These are phyloP conservation scores for Nesometra sesokonis DNA, from an alignment of 35 echinoderm and acorn worm genomes.

Conservation along the genomic window DNA sequence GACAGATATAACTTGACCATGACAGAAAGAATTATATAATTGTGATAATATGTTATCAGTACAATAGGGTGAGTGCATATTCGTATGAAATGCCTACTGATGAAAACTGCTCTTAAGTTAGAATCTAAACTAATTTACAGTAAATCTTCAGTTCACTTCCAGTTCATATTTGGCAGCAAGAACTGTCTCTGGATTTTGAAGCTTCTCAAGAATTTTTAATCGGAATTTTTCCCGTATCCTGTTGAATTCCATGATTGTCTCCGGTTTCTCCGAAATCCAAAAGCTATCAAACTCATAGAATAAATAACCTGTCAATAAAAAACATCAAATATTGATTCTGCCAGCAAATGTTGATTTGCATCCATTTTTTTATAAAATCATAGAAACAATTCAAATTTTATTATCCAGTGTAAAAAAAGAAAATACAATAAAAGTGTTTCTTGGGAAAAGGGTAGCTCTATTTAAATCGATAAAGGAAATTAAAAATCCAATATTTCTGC, in stretches of 20 bases:
- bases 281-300: conserved; percentile 86
- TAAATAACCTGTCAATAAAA: conserved; percentile 48
- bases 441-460: too few relatives aligned
- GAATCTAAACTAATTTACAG: too few relatives aligned
- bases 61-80: too few relatives aligned
- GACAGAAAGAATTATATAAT: too few relatives aligned
- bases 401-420: neutral
- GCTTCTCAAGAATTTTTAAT: conserved; percentile 27
- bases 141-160: neutral
- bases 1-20: too few relatives aligned
- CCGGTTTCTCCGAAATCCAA: conserved; percentile 75
- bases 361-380: neutral
- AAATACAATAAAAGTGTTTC: too few relatives aligned
- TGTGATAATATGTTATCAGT: too few relatives aligned
- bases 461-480: too few relatives aligned
- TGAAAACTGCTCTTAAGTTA: too few relatives aligned
- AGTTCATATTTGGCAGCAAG: neutral
- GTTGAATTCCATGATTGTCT: conserved; percentile 80
- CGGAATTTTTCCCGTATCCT: conserved; percentile 71
- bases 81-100: too few relatives aligned
- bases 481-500: too few relatives aligned
- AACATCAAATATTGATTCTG: neutral
- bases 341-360: neutral
- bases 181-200: conserved; percentile 21
- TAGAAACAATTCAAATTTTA: neutral